A percentile compares a stretch with the other conserved stretches of the same genome.
phyloP scores from a whole-genome alignment of 2,113 vertebrate species.

The Pelvicachromis taeniatus region DNA sequence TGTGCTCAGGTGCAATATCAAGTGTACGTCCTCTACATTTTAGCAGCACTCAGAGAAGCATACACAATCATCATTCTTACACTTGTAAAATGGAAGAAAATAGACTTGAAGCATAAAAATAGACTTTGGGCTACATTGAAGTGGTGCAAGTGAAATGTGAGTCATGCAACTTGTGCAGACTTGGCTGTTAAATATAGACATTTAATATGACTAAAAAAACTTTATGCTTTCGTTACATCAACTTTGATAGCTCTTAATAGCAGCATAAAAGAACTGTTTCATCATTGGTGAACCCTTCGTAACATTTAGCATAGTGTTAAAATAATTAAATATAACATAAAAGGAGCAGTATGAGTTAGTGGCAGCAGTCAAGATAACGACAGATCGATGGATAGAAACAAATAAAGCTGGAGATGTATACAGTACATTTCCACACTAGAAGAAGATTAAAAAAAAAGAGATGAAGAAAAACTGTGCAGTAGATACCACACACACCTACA shows the following conservation, averaged over 20 bases:
- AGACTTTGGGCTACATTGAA: not conserved
- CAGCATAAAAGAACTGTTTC: not conserved
- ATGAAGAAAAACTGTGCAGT: not conserved
- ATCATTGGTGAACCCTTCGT: not conserved
- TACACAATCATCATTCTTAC: not conserved
- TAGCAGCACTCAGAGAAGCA: not conserved
- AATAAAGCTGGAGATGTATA: not conserved
- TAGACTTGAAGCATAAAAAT: not conserved
- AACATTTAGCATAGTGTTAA: not conserved
- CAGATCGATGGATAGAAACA: not conserved
- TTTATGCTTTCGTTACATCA: not conserved
- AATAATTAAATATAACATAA: not conserved
- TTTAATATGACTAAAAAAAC: not conserved
- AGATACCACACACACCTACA: constrained; percentile 26
- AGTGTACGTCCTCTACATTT: not conserved
- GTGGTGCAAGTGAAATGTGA: not conserved
- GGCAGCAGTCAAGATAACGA: not conserved
- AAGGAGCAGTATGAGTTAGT: not conserved
- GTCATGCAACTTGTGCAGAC: not conserved
- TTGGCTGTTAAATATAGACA: not conserved
- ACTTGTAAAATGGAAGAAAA: not conserved
- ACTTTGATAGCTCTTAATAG: not conserved
- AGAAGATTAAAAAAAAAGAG: not conserved
- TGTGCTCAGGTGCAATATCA: not conserved
- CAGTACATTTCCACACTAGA: not conserved